These are phyloP conservation scores for Perccottus glenii DNA, from an alignment of 2,113 vertebrate genomes.

Conservation along the genomic window DNA sequence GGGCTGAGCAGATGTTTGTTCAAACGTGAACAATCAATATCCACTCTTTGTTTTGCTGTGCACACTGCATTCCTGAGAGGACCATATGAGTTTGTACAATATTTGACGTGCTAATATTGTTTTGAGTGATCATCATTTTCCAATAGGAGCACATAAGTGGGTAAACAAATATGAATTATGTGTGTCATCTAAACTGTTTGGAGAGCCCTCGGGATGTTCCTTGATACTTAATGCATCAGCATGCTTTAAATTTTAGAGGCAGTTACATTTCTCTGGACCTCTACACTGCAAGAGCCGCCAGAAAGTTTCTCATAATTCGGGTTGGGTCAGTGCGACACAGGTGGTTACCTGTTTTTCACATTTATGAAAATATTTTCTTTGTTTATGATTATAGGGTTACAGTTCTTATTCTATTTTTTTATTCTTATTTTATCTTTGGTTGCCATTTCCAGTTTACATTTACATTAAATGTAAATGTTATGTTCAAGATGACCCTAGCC, in stretches of 20 bases:
- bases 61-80: slow-evolving; percentile 50
- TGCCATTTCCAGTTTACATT: no score
- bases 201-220: slow-evolving; percentile 40
- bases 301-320: no score
- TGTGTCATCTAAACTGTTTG: slow-evolving; percentile 54
- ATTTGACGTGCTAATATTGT: slow-evolving; percentile 72
- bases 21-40: slow-evolving; percentile 69
- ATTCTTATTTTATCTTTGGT: no score
- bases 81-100: slow-evolving; percentile 56
- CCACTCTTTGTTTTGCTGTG: slow-evolving; percentile 60
- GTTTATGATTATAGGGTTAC: no score
- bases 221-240: slow-evolving; percentile 37
- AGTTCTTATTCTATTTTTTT: no score
- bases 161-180: slow-evolving; percentile 70
- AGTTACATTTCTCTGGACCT: not conserved
- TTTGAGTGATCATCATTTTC: slow-evolving; percentile 69
- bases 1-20: slow-evolving; percentile 60
- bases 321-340: no score
- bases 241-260: not conserved
- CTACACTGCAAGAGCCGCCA: no score
- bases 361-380: no score
- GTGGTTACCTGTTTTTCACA: no score
- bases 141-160: slow-evolving; percentile 59
- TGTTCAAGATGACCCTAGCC: no score
- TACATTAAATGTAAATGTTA: no score